Conservation (phyloP, 2,888 invertebrate species). For the Drosophila multiciliata region DNA sequence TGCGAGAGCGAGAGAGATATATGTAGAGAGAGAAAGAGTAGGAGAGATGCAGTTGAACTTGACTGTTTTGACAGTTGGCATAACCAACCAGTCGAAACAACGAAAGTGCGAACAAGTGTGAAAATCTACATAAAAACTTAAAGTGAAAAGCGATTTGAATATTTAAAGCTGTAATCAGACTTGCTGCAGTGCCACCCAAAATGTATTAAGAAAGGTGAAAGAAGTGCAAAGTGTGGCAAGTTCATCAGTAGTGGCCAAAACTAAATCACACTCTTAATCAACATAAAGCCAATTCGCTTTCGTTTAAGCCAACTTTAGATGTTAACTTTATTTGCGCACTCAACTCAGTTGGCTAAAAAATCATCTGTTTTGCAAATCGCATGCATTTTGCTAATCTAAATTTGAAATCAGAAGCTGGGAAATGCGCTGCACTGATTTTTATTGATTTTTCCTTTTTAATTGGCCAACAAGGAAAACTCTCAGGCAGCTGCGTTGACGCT, state of each 20-base stretch:
- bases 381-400: neutral
- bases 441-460: conserved; percentile 73
- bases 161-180: conserved; percentile 1
- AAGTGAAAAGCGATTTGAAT: conserved; percentile 23
- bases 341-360: neutral
- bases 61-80: conserved; percentile 55
- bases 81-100: conserved; percentile 38
- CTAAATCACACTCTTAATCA: neutral
- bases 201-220: conserved; percentile 53
- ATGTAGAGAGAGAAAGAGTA: conserved; percentile 5
- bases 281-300: neutral
- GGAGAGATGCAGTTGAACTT: conserved; percentile 16
- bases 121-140: conserved; percentile 8
- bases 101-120: conserved; percentile 24
- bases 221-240: conserved; percentile 9
- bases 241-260: neutral
- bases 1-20: conserved; percentile 11
- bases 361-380: no score
- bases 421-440: conserved; percentile 45
- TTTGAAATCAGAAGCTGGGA: conserved; percentile 14
- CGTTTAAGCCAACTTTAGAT: neutral
- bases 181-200: neutral
- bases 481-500: conserved; percentile 32
- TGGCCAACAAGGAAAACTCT: conserved; percentile 60
- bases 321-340: neutral